Conservation (phyloP, 2,797 vertebrate genomes). For the Danio choprae region DNA sequence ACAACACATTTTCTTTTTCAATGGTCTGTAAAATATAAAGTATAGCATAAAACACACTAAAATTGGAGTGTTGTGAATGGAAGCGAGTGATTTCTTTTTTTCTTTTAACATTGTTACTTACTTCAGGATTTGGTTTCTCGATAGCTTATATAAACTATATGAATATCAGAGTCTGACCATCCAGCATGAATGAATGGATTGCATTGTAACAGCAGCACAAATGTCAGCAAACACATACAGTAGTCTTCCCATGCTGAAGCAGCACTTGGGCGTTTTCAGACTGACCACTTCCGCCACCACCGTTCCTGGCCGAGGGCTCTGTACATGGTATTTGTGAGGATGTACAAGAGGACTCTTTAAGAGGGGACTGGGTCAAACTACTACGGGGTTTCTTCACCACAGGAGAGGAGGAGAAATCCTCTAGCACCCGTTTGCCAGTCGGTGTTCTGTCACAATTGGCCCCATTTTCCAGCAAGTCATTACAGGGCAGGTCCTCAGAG, state of each 20-base stretch:
- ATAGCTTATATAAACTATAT: conserved; percentile 55
- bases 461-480: conserved; percentile 27
- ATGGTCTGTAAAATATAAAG: conserved; percentile 40
- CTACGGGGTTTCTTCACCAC: conserved; percentile 84
- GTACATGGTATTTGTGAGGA: conserved; percentile 74
- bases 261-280: conserved; percentile 76
- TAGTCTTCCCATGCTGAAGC: conserved; percentile 87
- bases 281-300: conserved; percentile 80
- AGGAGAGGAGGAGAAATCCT: conserved; percentile 78
- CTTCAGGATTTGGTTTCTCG: conserved; percentile 51
- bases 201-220: conserved; percentile 5
- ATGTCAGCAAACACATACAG: conserved; percentile 88
- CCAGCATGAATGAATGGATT: conserved; percentile 24
- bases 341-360: conserved; percentile 69
- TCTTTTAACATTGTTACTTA: conserved; percentile 27
- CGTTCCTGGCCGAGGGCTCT: conserved; percentile 75
- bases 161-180: conserved; percentile 42
- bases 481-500: conserved; percentile 47
- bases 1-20: conserved; percentile 1
- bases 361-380: conserved; percentile 70
- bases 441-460: conserved; percentile 55
- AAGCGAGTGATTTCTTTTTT: conserved; percentile 44
- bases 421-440: conserved; percentile 82
- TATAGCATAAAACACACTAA: conserved; percentile 42
- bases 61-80: conserved; percentile 11